Evolutionary conservation across 2,888 invertebrate genomes (phyloP).

Genomic region (Deladenus siricidicola): DNA sequence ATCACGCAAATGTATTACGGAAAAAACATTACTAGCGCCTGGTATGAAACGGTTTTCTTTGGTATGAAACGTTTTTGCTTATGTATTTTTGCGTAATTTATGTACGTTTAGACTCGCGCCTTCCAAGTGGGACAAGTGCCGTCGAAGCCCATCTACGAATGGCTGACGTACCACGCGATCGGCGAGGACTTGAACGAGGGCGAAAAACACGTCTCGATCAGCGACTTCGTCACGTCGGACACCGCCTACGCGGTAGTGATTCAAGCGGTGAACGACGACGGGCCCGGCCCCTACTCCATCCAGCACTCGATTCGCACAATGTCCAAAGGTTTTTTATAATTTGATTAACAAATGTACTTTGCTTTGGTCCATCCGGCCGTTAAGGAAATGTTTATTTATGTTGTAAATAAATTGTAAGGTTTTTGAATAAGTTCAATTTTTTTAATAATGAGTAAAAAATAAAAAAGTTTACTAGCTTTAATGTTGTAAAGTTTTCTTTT

Average conservation of each 20-base stretch:
- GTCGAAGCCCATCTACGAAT: slow-evolving; percentile 45
- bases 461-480: too few relatives aligned
- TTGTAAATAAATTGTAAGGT: too few relatives aligned
- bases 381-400: too few relatives aligned
- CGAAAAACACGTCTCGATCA: slow-evolving; percentile 36
- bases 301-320: slow-evolving; percentile 47
- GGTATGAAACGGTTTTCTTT: too few relatives aligned
- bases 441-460: too few relatives aligned
- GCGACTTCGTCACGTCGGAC: slow-evolving; percentile 45
- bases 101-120: slow-evolving; percentile 37
- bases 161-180: slow-evolving; percentile 39
- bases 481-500: too few relatives aligned
- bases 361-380: too few relatives aligned
- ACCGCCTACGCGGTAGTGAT: slow-evolving; percentile 51
- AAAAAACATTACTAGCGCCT: too few relatives aligned
- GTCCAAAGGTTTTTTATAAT: slow-evolving; percentile 46
- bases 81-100: slow-evolving; percentile 3
- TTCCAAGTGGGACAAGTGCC: slow-evolving; percentile 51
- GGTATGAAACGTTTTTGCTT: neutral
- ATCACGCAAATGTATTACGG: slow-evolving; percentile 1
- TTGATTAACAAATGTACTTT: too few relatives aligned
- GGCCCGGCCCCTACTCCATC: slow-evolving; percentile 51
- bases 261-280: slow-evolving; percentile 52
- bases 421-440: too few relatives aligned
- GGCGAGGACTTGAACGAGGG: slow-evolving; percentile 40